phyloP scores from a whole-genome alignment of 1,140 invertebrate genomes.

The Cephus cinctus region DNA sequence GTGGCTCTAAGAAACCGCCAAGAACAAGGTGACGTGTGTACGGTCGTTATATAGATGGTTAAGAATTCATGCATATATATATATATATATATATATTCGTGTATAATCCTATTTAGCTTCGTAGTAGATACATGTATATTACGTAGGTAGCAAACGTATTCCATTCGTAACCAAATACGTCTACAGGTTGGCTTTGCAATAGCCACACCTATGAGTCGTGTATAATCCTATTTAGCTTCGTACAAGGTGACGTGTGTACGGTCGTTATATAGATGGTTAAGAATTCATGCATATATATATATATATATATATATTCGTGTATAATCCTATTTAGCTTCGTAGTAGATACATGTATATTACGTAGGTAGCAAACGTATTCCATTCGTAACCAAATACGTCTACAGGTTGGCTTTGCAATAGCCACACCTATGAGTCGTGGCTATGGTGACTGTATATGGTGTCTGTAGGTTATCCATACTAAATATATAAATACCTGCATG shows the following conservation, averaged over 20 bases:
- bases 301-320: not conserved
- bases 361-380: conserved; percentile 21
- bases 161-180: conserved; percentile 48
- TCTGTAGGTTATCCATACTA: too few relatives aligned
- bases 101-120: not conserved
- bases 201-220: conserved; percentile 41
- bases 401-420: conserved; percentile 21
- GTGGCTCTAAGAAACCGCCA: too few relatives aligned
- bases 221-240: not conserved
- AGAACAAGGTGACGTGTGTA: too few relatives aligned
- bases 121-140: not conserved
- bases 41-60: not conserved
- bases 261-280: not conserved
- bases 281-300: too few relatives aligned
- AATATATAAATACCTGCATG: too few relatives aligned
- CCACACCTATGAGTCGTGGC: conserved; percentile 39
- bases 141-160: conserved; percentile 18
- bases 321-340: not conserved
- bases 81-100: not conserved
- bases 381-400: conserved; percentile 48
- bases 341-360: not conserved
- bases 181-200: conserved; percentile 21
- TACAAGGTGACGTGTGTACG: not conserved
- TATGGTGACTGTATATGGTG: conserved; percentile 4
- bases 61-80: too few relatives aligned